Evolutionary conservation across 2,113 vertebrate genomes (phyloP), one percentile per base, ranked within the genome.

Genomic region (Rhinopithecus roxellana): DNA sequence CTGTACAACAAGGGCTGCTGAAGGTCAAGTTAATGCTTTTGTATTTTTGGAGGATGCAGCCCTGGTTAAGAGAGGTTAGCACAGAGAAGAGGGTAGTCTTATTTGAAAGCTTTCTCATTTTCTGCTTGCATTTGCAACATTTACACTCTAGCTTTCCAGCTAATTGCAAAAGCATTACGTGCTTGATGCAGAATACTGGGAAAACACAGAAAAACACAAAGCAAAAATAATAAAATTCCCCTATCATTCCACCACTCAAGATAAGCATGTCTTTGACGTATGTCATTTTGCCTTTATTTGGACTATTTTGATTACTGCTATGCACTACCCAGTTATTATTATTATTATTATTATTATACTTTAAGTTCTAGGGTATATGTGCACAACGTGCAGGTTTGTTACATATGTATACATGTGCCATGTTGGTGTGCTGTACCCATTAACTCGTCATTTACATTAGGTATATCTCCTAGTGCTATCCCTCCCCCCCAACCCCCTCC

Each of bases 11-110:
- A 96, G 50, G 38, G 50, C 92, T 48, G 9, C 22, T 91, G 82
- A 93, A 84, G 59, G 69, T 89, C 74, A 95, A 87, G 52, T 79
- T 89, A 43, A 94, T 64, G 61, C 25, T 88, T 93, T 94, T 50
- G 30, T 50, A 57, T 79, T 69, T 93, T 81, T 82, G 52, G 48
- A 97, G 25, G 38, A 59, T 57, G 16, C 30, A 83, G 55, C 12
- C 8, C 38, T 94, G 25, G 79, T 90, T 92, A 86, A 92, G 74
- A 91, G 70, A 97, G 27, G 7, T 95, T 69, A 57, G 48, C 30
- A 22, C 17, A 80, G n/a, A 75, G 32, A 88, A 30, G 59, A 67
- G 17, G 2, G 3, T 35, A 55, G 86, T 59, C 38, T 78, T 69
- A 74, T 80, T 82, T 82, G 45, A 94, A 83, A 93, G 48, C 3